Percentiles rank a stretch among this genome's conserved stretches.
Evolutionary conservation across 2,888 invertebrate species (phyloP).

Genomic region (Dryococelus australis): DNA sequence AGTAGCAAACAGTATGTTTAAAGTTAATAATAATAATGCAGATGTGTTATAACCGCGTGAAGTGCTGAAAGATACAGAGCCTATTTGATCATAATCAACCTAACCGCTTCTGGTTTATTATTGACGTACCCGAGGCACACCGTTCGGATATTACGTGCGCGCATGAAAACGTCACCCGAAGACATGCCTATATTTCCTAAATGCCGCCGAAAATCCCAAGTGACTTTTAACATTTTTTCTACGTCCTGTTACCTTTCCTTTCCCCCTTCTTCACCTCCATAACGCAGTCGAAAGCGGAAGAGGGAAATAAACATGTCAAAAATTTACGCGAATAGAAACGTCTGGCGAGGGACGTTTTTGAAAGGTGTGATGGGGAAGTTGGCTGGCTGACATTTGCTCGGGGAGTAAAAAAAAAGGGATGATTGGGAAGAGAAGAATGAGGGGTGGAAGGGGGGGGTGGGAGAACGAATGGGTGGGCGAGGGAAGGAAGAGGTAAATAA

Average conservation of each 20-base stretch:
- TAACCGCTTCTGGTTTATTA: neutral
- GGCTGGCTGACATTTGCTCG: neutral
- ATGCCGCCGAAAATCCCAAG: neutral
- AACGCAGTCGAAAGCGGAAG: neutral
- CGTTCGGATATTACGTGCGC: neutral
- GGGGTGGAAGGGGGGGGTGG: neutral
- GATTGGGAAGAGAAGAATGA: too few relatives aligned
- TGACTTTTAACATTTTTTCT: neutral
- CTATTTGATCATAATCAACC: too few relatives aligned
- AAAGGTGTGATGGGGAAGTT: neutral
- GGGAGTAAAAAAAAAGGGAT: neutral
- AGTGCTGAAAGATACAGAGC: too few relatives aligned
- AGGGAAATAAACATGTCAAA: neutral
- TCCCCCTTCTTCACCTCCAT: too few relatives aligned
- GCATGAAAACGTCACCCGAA: neutral
- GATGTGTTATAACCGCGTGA: too few relatives aligned
- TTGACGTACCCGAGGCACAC: neutral
- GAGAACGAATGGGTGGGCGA: neutral
- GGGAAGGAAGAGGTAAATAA: slow-evolving; percentile 18
- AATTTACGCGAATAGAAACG: slow-evolving; percentile 1
- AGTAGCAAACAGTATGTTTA: too few relatives aligned
- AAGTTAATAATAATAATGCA: too few relatives aligned
- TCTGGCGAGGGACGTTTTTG: neutral
- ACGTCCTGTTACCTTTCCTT: neutral
- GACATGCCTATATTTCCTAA: neutral